Evolutionary conservation across 2,888 invertebrate genomes (phyloP).

Genomic region (Epistrophe grossulariae): DNA sequence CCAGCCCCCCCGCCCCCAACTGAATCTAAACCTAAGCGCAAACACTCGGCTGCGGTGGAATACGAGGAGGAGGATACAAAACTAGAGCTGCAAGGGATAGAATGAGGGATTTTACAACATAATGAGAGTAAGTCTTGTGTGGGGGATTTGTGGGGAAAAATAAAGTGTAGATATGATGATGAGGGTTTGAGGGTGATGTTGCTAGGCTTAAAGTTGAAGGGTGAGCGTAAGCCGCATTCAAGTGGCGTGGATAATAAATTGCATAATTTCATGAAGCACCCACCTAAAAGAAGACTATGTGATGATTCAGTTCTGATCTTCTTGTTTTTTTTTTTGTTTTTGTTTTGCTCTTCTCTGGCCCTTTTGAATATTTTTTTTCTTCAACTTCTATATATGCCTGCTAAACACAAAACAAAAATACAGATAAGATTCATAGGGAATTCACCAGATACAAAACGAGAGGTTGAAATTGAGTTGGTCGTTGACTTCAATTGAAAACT

Average conservation of each 20-base stretch:
- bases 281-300: not conserved
- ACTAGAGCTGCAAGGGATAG: conserved; percentile 69
- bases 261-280: conserved; percentile 62
- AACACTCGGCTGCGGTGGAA: conserved; percentile 29
- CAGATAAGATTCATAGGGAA: not conserved
- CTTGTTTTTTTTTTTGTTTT: not conserved
- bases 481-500: conserved; percentile 57
- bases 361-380: conserved; percentile 4
- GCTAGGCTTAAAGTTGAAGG: conserved; percentile 14
- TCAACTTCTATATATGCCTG: not conserved
- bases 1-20: not conserved
- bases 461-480: conserved; percentile 40
- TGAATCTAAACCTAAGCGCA: conserved; percentile 36
- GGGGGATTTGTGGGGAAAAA: conserved; percentile 22
- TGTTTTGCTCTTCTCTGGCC: conserved; percentile 44
- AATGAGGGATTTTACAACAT: conserved; percentile 74
- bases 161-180: not conserved
- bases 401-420: not conserved
- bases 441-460: too few species aligned
- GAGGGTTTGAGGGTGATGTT: conserved; percentile 10
- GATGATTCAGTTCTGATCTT: conserved; percentile 45
- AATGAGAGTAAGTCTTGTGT: conserved; percentile 72
- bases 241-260: conserved; percentile 72
- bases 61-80: conserved; percentile 46
- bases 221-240: conserved; percentile 43